A percentile compares a stretch with the other conserved stretches of the same genome.
phyloP scores from a whole-genome alignment of 2,888 invertebrate genomes.

The Syrphus vitripennis region DNA sequence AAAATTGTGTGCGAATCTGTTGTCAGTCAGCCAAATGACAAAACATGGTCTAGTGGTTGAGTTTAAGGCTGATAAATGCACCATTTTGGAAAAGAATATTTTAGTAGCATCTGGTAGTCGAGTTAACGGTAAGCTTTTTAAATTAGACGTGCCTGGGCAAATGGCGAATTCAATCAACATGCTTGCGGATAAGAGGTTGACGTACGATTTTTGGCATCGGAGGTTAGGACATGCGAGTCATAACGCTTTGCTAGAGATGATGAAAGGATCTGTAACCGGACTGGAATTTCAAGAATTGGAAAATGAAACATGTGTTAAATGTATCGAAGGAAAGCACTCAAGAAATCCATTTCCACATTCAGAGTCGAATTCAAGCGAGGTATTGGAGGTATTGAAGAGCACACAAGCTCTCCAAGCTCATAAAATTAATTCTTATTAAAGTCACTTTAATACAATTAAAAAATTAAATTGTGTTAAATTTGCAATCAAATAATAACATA shows the following conservation, averaged over 20 bases:
- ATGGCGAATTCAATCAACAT: background rate
- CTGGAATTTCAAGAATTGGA: background rate
- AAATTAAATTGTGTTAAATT: too few species aligned
- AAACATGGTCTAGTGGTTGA: background rate
- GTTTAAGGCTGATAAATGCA: background rate
- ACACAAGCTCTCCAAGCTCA: too few species aligned
- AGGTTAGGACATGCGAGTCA: background rate
- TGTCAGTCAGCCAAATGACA: too few species aligned
- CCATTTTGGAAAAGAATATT: background rate
- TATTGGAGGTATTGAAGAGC: too few species aligned
- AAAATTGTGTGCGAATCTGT: background rate
- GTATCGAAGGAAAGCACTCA: background rate
- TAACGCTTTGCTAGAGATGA: background rate
- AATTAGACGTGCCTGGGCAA: background rate
- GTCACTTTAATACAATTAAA: too few species aligned
- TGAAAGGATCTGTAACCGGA: background rate
- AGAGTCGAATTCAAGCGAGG: background rate
- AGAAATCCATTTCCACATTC: background rate
- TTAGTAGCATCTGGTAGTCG: background rate
- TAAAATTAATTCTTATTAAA: too few species aligned
- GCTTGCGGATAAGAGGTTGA: background rate
- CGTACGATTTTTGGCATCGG: background rate
- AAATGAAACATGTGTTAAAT: background rate
- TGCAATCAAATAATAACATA: too few species aligned
- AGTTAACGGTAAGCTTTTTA: background rate